Conservation (phyloP, 2,797 vertebrate species). For the Sphenopsis melanotis region DNA sequence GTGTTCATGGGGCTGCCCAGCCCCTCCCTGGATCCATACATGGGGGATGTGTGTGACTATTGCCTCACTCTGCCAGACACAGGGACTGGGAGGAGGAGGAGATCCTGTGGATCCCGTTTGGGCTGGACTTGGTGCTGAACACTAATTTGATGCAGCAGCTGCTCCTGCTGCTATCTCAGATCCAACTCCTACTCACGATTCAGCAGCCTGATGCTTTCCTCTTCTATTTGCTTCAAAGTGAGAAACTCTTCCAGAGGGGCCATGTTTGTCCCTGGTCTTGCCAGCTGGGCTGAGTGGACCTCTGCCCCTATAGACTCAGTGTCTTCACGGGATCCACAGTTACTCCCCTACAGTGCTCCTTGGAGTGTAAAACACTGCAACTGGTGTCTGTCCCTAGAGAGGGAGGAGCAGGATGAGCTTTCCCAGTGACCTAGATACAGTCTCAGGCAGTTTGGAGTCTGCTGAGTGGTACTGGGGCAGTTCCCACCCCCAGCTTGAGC, state of each 20-base stretch:
- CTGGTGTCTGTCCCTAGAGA: neutral
- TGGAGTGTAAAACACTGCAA: neutral
- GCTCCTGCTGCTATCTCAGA: neutral
- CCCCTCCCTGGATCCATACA: neutral
- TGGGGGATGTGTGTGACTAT: fast-evolving
- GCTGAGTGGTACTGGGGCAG: neutral
- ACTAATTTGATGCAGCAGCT: neutral
- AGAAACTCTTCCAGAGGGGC: neutral
- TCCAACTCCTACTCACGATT: neutral
- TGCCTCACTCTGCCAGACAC: too few relatives aligned
- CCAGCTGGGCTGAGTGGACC: neutral
- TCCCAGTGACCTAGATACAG: neutral
- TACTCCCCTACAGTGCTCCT: neutral
- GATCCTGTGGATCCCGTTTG: fast-evolving
- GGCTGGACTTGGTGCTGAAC: neutral
- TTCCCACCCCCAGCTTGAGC: neutral
- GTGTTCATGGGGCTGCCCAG: neutral
- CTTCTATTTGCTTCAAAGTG: neutral
- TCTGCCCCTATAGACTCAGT: neutral
- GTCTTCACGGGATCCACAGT: neutral
- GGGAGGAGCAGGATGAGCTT: neutral
- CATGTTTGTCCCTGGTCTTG: fast-evolving
- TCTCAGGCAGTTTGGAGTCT: neutral
- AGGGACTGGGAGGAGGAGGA: neutral
- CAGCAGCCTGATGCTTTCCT: neutral